Evolutionary conservation across 2,888 invertebrate genomes (phyloP).

Genomic region (Anodontia alba): DNA sequence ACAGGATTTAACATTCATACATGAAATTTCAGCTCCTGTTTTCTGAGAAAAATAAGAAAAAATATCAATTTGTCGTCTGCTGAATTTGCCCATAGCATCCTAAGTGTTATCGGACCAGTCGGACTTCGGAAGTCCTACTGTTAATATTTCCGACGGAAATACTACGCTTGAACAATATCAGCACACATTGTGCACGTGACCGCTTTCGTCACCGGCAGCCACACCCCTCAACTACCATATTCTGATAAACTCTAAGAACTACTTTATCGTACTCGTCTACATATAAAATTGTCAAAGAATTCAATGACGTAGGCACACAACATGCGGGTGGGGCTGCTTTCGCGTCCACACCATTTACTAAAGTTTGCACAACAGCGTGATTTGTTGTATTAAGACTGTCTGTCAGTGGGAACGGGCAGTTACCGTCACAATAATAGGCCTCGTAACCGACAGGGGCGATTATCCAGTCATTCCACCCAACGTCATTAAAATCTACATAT

Average conservation of each 20-base stretch:
- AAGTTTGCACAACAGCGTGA: conserved; percentile 98
- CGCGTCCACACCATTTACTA: conserved; percentile 97
- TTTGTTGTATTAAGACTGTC: conserved; percentile 98
- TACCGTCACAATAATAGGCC: conserved; percentile 97
- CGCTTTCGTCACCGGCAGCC: conserved; percentile 92
- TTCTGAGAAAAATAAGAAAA: too few relatives aligned
- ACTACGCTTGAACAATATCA: not conserved
- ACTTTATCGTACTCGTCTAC: conserved; percentile 97
- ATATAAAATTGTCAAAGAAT: conserved; percentile 98
- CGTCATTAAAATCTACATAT: conserved; percentile 97
- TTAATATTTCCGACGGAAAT: too few relatives aligned
- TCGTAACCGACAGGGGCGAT: conserved; percentile 98
- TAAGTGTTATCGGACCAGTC: too few relatives aligned
- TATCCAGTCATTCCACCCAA: conserved; percentile 99
- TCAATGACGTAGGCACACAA: conserved; percentile 98
- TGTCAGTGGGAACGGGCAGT: conserved; percentile 96
- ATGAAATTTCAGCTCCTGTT: too few relatives aligned
- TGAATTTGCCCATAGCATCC: too few relatives aligned
- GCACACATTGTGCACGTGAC: conserved; percentile 19
- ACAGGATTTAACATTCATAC: too few relatives aligned
- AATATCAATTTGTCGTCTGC: too few relatives aligned
- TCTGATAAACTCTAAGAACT: conserved; percentile 99
- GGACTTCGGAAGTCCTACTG: too few relatives aligned
- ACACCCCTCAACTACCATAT: conserved; percentile 99
- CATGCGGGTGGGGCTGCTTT: conserved; percentile 96